A percentile compares a stretch with the other conserved stretches of the same genome.
Conservation (phyloP, 2,113 vertebrate genomes). For the Scomber japonicus region DNA sequence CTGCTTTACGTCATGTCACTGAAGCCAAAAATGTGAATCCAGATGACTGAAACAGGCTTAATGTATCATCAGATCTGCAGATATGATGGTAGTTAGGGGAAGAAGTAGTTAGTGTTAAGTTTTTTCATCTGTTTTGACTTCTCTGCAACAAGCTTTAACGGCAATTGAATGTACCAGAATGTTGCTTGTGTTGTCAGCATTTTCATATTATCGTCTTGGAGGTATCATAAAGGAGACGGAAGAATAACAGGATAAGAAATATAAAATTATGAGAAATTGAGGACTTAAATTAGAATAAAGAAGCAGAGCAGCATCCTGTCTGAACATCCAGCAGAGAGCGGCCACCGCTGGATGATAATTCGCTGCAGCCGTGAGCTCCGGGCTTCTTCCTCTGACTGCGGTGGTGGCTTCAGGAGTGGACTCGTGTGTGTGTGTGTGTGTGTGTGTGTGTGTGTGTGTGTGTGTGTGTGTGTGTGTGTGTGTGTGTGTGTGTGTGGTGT, state of each 20-base stretch:
- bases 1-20: no score
- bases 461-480: constrained; percentile 37
- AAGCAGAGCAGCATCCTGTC: constrained; percentile 17
- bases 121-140: no score
- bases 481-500: constrained; percentile 21
- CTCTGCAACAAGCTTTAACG: no score
- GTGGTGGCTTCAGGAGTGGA: constrained; percentile 33
- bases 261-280: no score
- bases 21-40: no score
- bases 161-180: no score
- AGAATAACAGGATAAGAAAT: background rate
- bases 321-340: constrained; percentile 12
- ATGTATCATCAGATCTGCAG: no score
- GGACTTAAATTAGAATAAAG: background rate
- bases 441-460: constrained; percentile 27
- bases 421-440: constrained; percentile 22
- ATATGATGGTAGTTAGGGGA: no score
- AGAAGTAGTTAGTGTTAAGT: no score
- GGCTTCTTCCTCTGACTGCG: constrained; percentile 45
- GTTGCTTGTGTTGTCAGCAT: no score
- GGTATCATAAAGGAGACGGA: background rate
- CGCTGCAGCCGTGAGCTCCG: constrained; percentile 32
- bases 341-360: constrained; percentile 44
- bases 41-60: no score
- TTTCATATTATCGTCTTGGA: background rate